Conservation (phyloP, 2,113 vertebrate species). For the Thermophis baileyi region DNA sequence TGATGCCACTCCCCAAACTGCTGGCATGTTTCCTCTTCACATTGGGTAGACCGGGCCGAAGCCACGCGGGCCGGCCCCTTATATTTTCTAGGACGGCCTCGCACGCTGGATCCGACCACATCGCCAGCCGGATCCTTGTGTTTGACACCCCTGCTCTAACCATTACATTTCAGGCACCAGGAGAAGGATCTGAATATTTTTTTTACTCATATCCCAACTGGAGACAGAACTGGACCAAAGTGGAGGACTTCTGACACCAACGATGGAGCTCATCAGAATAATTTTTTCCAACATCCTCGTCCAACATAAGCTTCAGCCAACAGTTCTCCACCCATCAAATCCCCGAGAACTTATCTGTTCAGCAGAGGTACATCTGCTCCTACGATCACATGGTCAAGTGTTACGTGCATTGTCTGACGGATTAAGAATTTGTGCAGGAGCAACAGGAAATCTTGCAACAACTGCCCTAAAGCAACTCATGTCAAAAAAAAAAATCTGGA, state of each 20-base stretch:
- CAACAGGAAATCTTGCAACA: background rate
- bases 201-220: background rate
- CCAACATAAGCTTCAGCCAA: background rate
- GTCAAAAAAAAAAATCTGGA: background rate
- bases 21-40: too few relatives aligned
- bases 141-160: too few relatives aligned
- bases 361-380: background rate
- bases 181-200: background rate
- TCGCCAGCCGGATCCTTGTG: too few relatives aligned
- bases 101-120: too few relatives aligned
- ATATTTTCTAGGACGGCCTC: too few relatives aligned
- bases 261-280: background rate
- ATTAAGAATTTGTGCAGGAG: background rate
- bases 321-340: background rate
- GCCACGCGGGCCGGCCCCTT: too few relatives aligned
- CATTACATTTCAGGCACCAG: background rate
- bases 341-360: background rate
- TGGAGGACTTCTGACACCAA: background rate
- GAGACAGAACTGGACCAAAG: background rate
- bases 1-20: background rate
- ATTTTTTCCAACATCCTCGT: background rate
- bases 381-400: background rate
- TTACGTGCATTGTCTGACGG: background rate
- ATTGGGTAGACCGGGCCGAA: too few relatives aligned
- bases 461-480: background rate